Conservation (phyloP, 2,888 invertebrate genomes). For the Coelogynopora nodosa region DNA sequence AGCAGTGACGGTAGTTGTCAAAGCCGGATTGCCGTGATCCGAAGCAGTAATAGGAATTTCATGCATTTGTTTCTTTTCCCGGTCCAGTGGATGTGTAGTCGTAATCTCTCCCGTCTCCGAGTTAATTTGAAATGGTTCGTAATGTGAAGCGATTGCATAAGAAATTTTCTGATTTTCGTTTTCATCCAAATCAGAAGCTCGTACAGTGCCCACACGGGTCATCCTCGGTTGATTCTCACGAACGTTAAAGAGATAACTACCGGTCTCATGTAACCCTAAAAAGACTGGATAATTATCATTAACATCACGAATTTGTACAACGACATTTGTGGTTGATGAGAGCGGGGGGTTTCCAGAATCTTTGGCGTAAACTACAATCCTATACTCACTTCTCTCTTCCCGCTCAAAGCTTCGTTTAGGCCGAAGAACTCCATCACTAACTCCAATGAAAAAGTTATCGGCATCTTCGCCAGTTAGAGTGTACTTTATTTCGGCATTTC, state of each 20-base stretch:
- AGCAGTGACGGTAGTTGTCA: conserved; percentile 18
- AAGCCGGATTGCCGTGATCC: conserved; percentile 21
- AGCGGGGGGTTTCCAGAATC: conserved; percentile 19
- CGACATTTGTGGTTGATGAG: neutral
- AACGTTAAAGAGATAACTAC: conserved; percentile 31
- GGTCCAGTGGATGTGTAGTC: conserved; percentile 1
- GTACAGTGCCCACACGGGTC: neutral
- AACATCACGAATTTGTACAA: neutral
- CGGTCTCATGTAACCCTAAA: conserved; percentile 18
- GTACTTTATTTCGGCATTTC: conserved; percentile 12
- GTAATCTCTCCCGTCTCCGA: neutral
- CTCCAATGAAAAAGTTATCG: neutral
- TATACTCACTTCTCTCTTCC: neutral
- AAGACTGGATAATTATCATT: conserved; percentile 34
- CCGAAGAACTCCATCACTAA: neutral
- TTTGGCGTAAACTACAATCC: neutral
- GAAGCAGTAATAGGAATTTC: conserved; percentile 3
- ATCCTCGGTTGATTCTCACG: conserved; percentile 18
- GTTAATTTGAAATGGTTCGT: neutral
- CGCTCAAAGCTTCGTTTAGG: conserved; percentile 9
- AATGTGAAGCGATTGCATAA: neutral
- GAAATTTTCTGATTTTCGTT: conserved; percentile 16
- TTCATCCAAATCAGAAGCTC: conserved; percentile 27
- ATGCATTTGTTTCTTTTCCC: neutral
- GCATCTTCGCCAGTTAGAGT: neutral